Evolutionary conservation across 1,140 invertebrate species (phyloP).

Genomic region (Scaptomyza graminum): DNA sequence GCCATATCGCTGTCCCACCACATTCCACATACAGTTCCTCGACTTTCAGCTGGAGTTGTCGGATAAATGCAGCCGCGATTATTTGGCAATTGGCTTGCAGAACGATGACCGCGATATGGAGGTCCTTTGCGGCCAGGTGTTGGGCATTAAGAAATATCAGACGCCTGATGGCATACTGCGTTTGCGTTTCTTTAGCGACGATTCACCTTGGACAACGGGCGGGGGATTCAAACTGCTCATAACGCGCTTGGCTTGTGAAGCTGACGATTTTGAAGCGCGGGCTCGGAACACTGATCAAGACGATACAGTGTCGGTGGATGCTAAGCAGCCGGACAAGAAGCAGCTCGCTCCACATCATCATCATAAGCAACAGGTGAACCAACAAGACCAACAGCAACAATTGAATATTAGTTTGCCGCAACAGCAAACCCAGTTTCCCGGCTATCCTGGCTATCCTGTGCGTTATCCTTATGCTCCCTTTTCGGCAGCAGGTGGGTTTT

Average conservation of each 20-base stretch:
- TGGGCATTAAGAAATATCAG: conserved; percentile 84
- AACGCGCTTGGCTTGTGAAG: conserved; percentile 83
- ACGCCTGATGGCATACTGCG: conserved; percentile 84
- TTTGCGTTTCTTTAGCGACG: conserved; percentile 80
- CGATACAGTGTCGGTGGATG: conserved; percentile 61
- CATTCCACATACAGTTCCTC: conserved; percentile 85
- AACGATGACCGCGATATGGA: conserved; percentile 78
- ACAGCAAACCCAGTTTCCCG: conserved; percentile 25
- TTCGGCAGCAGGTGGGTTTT: conserved; percentile 3
- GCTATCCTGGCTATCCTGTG: conserved; percentile 10
- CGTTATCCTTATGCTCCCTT: conserved; percentile 14
- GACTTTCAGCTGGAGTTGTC: conserved; percentile 85
- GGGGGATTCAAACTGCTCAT: conserved; percentile 85
- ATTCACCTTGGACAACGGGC: conserved; percentile 73
- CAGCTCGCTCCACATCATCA: conserved; percentile 25
- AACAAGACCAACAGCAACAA: conserved; percentile 32
- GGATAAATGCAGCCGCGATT: conserved; percentile 84
- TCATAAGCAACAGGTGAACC: conserved; percentile 35
- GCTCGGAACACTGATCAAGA: conserved; percentile 30
- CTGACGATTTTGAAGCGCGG: conserved; percentile 60
- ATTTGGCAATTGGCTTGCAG: conserved; percentile 82
- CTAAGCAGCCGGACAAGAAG: conserved; percentile 59
- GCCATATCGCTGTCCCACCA: conserved; percentile 84
- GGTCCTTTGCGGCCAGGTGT: conserved; percentile 84
- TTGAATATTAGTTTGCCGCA: conserved; percentile 31